phyloP scores from a whole-genome alignment of 30 jellyfish, hydroid and myxozoan species.

The Catostylus mosaicus region DNA sequence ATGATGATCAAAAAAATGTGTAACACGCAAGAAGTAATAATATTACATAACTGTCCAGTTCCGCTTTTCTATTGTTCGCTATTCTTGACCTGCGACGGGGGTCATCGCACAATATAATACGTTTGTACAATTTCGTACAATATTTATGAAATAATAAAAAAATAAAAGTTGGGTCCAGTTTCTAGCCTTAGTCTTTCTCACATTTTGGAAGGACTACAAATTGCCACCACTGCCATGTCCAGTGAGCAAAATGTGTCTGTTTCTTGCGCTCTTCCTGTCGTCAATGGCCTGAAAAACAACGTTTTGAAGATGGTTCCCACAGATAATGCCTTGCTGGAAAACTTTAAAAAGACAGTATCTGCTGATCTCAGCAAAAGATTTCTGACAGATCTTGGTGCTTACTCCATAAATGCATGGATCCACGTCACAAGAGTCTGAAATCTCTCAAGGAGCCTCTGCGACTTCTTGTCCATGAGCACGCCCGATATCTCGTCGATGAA shows the following conservation, averaged over 20 bases:
- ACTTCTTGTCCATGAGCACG: constrained; percentile 35
- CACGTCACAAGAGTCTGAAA: constrained; percentile 28
- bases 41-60: not conserved
- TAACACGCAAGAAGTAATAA: not conserved
- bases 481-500: constrained; percentile 12
- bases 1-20: not conserved
- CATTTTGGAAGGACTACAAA: constrained; percentile 42
- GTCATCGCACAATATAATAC: not conserved
- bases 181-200: not conserved
- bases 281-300: constrained; percentile 44
- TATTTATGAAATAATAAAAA: too few species aligned
- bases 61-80: not conserved
- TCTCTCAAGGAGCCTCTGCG: constrained; percentile 1
- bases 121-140: too few species aligned
- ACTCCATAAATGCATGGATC: constrained; percentile 23
- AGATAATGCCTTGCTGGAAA: constrained; percentile 27
- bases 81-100: not conserved
- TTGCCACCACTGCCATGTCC: constrained; percentile 49
- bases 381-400: constrained; percentile 4
- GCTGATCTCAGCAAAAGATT: constrained; percentile 21
- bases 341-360: constrained; percentile 13
- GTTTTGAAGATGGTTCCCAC: constrained; percentile 10
- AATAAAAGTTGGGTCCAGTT: not conserved
- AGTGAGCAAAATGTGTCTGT: constrained; percentile 41
- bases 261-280: constrained; percentile 39